phyloP scores from a whole-genome alignment of 2,888 invertebrate genomes.

The Syrista parreyssii region DNA sequence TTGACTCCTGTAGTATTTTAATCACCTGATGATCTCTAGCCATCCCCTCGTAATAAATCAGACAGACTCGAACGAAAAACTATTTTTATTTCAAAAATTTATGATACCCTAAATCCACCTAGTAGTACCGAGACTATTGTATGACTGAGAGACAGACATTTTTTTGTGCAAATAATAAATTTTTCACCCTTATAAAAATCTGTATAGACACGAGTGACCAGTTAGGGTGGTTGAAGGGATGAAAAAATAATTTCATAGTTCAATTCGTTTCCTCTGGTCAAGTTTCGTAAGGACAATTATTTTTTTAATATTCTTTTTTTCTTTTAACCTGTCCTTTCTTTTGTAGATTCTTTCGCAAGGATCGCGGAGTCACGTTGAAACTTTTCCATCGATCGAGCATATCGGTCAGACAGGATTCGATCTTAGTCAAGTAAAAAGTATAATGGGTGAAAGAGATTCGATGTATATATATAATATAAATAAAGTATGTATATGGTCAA shows the following conservation, averaged over 20 bases:
- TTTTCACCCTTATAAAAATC: neutral
- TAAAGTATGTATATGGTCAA: neutral
- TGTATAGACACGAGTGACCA: conserved; percentile 3
- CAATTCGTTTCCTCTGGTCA: conserved; percentile 4
- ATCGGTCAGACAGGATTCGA: neutral
- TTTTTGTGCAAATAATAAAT: neutral
- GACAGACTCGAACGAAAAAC: neutral
- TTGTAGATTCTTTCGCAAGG: neutral
- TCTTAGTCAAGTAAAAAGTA: neutral
- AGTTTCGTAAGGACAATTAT: neutral
- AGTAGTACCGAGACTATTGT: neutral
- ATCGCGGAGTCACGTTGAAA: neutral
- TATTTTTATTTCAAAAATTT: neutral
- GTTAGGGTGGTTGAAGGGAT: neutral
- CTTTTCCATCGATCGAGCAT: neutral
- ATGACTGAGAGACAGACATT: neutral
- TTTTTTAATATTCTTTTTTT: neutral
- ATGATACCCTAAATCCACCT: no score
- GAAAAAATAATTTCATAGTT: conserved; percentile 6
- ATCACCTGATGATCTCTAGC: neutral
- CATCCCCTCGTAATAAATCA: neutral
- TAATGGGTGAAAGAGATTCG: neutral
- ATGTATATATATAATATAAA: neutral
- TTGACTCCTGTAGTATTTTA: neutral
- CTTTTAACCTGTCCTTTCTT: neutral